These are phyloP conservation scores for Clanis bilineata DNA, from an alignment of 2,888 invertebrate genomes.

Conservation along the genomic window DNA sequence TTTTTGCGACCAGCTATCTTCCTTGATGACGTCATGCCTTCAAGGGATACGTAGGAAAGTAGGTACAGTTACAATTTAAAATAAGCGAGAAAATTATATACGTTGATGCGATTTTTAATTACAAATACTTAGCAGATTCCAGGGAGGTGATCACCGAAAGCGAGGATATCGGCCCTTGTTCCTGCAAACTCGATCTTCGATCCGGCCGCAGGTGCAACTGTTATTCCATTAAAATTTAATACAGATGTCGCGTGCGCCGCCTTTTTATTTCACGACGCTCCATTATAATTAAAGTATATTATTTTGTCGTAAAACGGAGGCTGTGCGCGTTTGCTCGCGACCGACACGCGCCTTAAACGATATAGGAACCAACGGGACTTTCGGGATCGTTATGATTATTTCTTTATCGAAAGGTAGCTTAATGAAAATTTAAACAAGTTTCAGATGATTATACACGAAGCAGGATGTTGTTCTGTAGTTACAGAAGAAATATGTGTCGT, in stretches of 20 bases:
- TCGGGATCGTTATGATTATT: constrained; percentile 52
- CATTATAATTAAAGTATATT: constrained; percentile 80
- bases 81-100: constrained; percentile 32
- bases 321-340: constrained; percentile 46
- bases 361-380: constrained; percentile 60
- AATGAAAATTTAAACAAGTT: constrained; percentile 39
- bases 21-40: too few species aligned
- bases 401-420: constrained; percentile 50
- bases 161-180: constrained; percentile 51
- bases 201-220: constrained; percentile 67
- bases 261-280: constrained; percentile 71
- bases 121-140: constrained; percentile 62
- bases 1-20: too few species aligned
- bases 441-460: constrained; percentile 19
- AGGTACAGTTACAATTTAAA: constrained; percentile 28
- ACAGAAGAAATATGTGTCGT: background rate
- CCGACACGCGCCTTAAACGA: constrained; percentile 61
- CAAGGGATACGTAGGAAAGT: too few species aligned
- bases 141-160: constrained; percentile 41
- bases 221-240: constrained; percentile 78
- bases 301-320: constrained; percentile 75
- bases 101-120: constrained; percentile 64
- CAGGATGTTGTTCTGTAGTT: background rate
- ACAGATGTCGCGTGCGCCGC: constrained; percentile 78
- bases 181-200: constrained; percentile 50